A percentile compares a stretch with the other conserved stretches of the same genome.
Evolutionary conservation across 2,113 vertebrate genomes (phyloP).

Genomic region (Poecile atricapillus): DNA sequence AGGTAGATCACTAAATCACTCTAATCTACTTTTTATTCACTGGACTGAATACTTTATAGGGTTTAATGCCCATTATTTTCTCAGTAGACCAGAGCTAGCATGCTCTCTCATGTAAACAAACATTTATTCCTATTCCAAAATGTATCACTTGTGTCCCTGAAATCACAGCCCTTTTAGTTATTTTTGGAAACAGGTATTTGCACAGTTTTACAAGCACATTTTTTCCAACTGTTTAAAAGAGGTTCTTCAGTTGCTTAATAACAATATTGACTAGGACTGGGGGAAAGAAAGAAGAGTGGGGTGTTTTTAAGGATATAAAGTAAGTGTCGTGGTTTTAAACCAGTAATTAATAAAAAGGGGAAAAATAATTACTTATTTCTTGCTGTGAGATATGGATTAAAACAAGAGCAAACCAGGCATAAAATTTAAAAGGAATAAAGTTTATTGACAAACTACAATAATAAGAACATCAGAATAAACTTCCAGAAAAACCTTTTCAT

Average conservation of each 20-base stretch:
- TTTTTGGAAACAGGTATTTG: slow-evolving; percentile 12
- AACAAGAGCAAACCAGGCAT: no score
- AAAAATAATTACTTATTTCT: no score
- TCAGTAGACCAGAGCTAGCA: not conserved
- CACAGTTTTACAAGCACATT: not conserved
- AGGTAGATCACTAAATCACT: not conserved
- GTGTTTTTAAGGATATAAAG: not conserved
- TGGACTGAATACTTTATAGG: not conserved
- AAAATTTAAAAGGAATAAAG: no score
- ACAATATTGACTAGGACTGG: not conserved
- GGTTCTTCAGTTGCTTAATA: not conserved
- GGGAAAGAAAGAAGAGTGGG: not conserved
- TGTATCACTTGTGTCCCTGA: not conserved
- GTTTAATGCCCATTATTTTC: slow-evolving; percentile 17
- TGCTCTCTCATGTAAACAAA: slow-evolving; percentile 20
- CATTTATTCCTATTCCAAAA: slow-evolving; percentile 6
- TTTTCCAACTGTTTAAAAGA: not conserved
- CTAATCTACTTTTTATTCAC: not conserved
- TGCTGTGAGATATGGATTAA: no score
- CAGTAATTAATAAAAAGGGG: no score
- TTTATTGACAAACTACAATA: no score
- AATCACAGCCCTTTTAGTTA: not conserved
- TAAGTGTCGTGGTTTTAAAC: no score
- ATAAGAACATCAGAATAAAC: no score
- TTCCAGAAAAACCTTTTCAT: no score